Evolutionary conservation across 2,888 invertebrate species (phyloP), one percentile per base, ranked within the genome.

Genomic region (Rhagonycha lutea): DNA sequence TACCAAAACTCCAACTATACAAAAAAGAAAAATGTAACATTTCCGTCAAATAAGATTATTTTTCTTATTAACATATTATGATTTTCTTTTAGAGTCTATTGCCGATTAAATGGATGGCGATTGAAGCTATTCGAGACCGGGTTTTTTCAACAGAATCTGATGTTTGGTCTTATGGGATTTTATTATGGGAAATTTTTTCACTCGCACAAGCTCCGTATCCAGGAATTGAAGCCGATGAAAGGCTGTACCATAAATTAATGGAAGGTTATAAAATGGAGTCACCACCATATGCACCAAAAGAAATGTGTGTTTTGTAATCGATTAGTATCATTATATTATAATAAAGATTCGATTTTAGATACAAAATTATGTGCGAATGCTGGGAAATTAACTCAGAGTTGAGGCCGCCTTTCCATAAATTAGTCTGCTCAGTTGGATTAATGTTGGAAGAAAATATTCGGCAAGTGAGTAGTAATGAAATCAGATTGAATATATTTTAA

Each of bases 91-190:
- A 93, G 92, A 93, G 94, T 67, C 94, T 93, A 0, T 88, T 98
- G 10, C 98, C 98, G 14, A 92, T 98, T n/a, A 98, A 98, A 87
- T 98, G 98, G 98, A 92, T 98, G 91, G 97, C 98, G 0, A 91
- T 98, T 75, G 98, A 98, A 87, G 96, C 97, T 0, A 94, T 98
- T 81, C 92, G 94, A 72, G 97, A 98, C 88, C 91, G 95, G 74
- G 91, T 97, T 61, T 98, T 98, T 86, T 97, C 98, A 1, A 96
- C 96, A 0, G 96, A 97, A 84, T 98, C 97, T 0, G 98, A 98
- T 86, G 94, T 98, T 76, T 98, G 98, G 98, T 94, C 97, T 0
- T 97, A 93, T 85, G 97, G 97, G 3, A 94, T 97, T 76, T 95
- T 96, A 0, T 86, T 97, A 0, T 97, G 96, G 97, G 97, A 97